These are phyloP conservation scores for Phorcus lineatus DNA, from an alignment of 2,888 invertebrate genomes.

Conservation along the genomic window DNA sequence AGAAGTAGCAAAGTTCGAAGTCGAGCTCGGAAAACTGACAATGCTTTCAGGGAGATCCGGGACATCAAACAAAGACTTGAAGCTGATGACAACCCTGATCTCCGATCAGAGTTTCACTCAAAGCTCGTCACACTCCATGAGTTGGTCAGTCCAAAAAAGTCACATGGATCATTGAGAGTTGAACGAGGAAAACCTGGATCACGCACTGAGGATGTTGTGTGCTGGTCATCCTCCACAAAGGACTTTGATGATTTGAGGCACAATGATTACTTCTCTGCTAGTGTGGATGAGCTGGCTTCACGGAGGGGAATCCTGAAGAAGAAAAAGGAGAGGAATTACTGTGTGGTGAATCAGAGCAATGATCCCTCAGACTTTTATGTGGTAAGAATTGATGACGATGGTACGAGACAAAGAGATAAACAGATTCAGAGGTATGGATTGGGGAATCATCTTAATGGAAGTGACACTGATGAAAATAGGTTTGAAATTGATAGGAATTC, in stretches of 20 bases:
- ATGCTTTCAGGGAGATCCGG: not conserved
- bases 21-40: not conserved
- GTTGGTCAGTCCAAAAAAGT: not conserved
- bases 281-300: not conserved
- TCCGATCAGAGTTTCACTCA: not conserved
- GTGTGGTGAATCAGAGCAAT: not conserved
- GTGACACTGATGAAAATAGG: no score
- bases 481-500: no score
- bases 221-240: not conserved
- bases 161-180: not conserved
- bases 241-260: slow-evolving; percentile 1
- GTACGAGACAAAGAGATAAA: not conserved
- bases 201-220: not conserved
- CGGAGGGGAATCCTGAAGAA: not conserved
- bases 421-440: no score
- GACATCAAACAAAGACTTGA: not conserved
- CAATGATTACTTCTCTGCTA: not conserved
- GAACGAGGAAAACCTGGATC: not conserved
- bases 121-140: not conserved
- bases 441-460: no score
- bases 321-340: slow-evolving; percentile 1
- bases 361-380: slow-evolving; percentile 7
- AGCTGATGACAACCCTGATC: not conserved
- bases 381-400: not conserved
- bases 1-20: not conserved